Conservation (phyloP, 2,888 invertebrate genomes). For the Hyposoter dolosus region DNA sequence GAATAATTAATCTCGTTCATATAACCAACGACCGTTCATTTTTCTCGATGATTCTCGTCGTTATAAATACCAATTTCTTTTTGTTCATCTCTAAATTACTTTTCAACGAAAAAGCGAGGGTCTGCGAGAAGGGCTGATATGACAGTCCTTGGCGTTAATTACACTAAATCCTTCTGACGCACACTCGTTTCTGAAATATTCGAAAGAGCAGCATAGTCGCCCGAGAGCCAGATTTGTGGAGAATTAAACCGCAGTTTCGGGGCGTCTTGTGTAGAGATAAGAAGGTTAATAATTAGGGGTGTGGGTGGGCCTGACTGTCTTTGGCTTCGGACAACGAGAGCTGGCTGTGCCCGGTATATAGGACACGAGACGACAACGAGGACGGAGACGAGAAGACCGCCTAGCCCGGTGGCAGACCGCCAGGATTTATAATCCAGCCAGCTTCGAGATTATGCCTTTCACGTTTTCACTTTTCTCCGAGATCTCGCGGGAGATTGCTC, state of each 20-base stretch:
- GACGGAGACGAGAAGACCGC: constrained; percentile 46
- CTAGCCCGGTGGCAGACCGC: constrained; percentile 61
- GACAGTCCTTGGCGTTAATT: constrained; percentile 57
- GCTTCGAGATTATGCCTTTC: constrained; percentile 73
- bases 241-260: constrained; percentile 41
- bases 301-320: constrained; percentile 60
- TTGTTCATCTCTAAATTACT: background rate
- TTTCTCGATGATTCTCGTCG: background rate
- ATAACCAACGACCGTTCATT: background rate
- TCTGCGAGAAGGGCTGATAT: background rate
- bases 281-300: constrained; percentile 76
- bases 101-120: background rate
- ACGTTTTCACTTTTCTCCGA: constrained; percentile 68
- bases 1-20: background rate
- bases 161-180: constrained; percentile 56
- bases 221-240: constrained; percentile 21
- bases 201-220: constrained; percentile 13
- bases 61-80: background rate
- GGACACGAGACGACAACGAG: constrained; percentile 36
- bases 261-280: constrained; percentile 66
- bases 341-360: constrained; percentile 5
- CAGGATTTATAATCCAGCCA: constrained; percentile 73
- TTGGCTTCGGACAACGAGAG: constrained; percentile 33
- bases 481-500: constrained; percentile 70
- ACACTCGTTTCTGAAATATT: constrained; percentile 52